Base-by-base conservation (phyloP, 2,797 vertebrate genomes). In the Sebastes steindachneri region DNA sequence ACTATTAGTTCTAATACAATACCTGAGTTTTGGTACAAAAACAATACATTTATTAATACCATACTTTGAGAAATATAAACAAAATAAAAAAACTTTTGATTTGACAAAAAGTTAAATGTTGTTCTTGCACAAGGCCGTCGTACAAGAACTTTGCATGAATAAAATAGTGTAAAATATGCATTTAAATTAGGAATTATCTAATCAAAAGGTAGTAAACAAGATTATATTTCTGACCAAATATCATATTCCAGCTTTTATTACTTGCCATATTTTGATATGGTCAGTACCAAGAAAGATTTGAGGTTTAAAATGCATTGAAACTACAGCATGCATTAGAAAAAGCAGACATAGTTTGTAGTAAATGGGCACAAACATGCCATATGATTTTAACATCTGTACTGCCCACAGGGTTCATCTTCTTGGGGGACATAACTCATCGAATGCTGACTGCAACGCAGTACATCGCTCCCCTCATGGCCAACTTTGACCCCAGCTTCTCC, bases 361-460 rank as follows among this genome's bases (percentile, higher is more conserved):
- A 55, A 26, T 70, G 10, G 23, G 45, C 26, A 54, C 9, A 64
- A 45, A 54, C n/a, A n/a, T 68, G 11, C 41, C 5, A 3, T 48
- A 63, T 2, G 2, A 29, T 12, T 21, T 11, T 17, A 41, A 41
- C 25, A 28, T 19, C 28, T 60, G 5, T 8, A n/a, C 29, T 72
- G 51, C 79, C 68, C 23, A 7, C 84, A 99, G 98, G 98, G n/a
- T 99, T 99, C 68, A 97, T 99, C 92, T 99, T 97, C 93, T 96
- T 95, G 86, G 98, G 98, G 0, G 98, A 99, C 0, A 93, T 98
- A 12, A 97, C 97, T 67, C 97, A 99, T 82, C 97, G 97, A 25
- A 99, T 99, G 98, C 95, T 99, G 68, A 99, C 98, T 0, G 98
- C 97, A 25, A 99, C 98, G 0, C 98, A 99, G 87, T 99, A 99